Evolutionary conservation across 2,888 invertebrate genomes (phyloP).

Genomic region (Meta bourneti): DNA sequence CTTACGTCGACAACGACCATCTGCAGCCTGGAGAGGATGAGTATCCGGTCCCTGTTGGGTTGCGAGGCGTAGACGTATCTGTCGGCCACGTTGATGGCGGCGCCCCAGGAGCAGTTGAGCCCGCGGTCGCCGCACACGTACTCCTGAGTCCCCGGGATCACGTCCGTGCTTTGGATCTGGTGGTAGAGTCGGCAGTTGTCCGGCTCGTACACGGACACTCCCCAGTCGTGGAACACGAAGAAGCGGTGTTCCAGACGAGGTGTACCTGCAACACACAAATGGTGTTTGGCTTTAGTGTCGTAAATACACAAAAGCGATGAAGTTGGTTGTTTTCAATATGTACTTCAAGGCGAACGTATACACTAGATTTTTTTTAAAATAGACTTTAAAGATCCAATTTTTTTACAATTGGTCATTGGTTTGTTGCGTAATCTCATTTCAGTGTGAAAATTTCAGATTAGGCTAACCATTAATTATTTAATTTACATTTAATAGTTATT

Average conservation of each 20-base stretch:
- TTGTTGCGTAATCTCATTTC: too few relatives aligned
- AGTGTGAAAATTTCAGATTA: too few relatives aligned
- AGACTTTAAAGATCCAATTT: too few relatives aligned
- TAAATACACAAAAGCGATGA: too few relatives aligned
- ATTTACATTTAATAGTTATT: too few relatives aligned
- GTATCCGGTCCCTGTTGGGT: conserved; percentile 86
- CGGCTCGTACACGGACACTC: conserved; percentile 88
- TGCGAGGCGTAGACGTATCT: conserved; percentile 88
- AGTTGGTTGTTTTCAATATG: too few relatives aligned
- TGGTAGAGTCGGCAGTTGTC: conserved; percentile 87
- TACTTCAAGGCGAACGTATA: too few relatives aligned
- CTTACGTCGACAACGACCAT: conserved; percentile 87
- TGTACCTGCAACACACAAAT: conserved; percentile 54
- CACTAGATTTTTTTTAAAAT: too few relatives aligned
- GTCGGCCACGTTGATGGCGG: conserved; percentile 87
- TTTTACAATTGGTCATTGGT: too few relatives aligned
- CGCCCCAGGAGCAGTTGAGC: conserved; percentile 86
- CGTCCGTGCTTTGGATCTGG: conserved; percentile 86
- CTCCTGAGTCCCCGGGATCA: conserved; percentile 87
- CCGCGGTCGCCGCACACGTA: conserved; percentile 87
- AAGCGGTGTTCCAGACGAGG: conserved; percentile 82
- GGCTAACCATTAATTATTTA: too few relatives aligned
- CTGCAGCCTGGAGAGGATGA: conserved; percentile 87
- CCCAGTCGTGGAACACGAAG: conserved; percentile 88
- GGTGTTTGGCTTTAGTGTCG: too few relatives aligned